Conservation (phyloP, 30 jellyfish, hydroid and myxozoan species). For the Aurelia aurita complex sp. Pacific region DNA sequence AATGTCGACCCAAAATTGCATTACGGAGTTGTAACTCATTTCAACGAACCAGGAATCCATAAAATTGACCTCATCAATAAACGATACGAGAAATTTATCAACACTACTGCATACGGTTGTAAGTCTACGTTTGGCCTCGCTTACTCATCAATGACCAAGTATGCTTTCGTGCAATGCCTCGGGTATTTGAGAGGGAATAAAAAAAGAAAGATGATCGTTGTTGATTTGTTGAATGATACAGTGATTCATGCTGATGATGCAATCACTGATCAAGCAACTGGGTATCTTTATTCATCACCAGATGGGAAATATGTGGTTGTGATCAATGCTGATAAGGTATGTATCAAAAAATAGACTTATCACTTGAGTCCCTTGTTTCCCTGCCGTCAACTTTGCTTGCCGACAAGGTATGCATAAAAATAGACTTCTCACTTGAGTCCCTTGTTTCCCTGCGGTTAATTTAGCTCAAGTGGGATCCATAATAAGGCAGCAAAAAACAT, state of each 20-base stretch:
- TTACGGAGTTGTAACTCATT: constrained; percentile 35
- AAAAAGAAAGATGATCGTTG: constrained; percentile 5
- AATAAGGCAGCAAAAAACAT: too few relatives aligned
- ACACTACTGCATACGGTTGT: constrained; percentile 18
- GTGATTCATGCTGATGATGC: constrained; percentile 17
- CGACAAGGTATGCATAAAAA: constrained; percentile 3
- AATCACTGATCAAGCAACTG: constrained; percentile 30
- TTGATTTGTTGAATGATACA: constrained; percentile 17
- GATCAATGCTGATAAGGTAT: constrained; percentile 22
- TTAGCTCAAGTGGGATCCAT: too few relatives aligned
- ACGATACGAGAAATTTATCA: constrained; percentile 17
- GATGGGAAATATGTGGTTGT: constrained; percentile 42
- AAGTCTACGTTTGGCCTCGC: constrained; percentile 45
- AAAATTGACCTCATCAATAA: constrained; percentile 27
- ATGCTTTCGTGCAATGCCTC: constrained; percentile 50
- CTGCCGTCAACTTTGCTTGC: not conserved
- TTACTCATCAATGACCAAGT: constrained; percentile 10
- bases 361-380: too few relatives aligned
- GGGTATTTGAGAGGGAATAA: constrained; percentile 25
- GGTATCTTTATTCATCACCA: constrained; percentile 36
- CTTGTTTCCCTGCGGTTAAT: not conserved
- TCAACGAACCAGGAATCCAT: constrained; percentile 44
- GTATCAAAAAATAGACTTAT: not conserved
- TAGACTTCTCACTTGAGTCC: too few relatives aligned
- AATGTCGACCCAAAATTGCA: constrained; percentile 7